phyloP scores from a whole-genome alignment of 64 coral and sea anemone genomes.

The Stichodactyla helianthus region DNA sequence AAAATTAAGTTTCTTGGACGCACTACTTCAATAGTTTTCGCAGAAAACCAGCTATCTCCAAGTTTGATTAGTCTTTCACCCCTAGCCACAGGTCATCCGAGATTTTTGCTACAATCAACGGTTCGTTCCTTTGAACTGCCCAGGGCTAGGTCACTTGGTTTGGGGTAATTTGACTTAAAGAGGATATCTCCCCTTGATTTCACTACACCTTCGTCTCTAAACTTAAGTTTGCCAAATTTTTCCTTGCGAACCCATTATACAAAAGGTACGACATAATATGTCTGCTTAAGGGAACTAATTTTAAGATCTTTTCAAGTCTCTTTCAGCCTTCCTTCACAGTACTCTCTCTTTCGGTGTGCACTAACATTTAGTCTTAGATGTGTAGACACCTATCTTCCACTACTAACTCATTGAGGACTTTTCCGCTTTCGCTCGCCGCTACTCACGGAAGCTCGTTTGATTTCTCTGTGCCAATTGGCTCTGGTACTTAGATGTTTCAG shows the following conservation, averaged over 20 bases:
- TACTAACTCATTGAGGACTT: slow-evolving; percentile 53
- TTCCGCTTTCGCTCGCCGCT: slow-evolving; percentile 74
- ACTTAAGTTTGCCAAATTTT: slow-evolving; percentile 93
- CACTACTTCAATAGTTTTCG: slow-evolving; percentile 91
- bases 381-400: slow-evolving; percentile 68
- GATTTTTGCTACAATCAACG: slow-evolving; percentile 89
- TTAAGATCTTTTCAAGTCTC: slow-evolving; percentile 80
- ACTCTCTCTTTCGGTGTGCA: slow-evolving; percentile 81
- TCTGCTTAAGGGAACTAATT: slow-evolving; percentile 65
- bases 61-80: slow-evolving; percentile 88
- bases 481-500: slow-evolving; percentile 70
- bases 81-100: slow-evolving; percentile 91
- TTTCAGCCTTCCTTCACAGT: slow-evolving; percentile 91
- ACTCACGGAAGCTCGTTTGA: slow-evolving; percentile 84
- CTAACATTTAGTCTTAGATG: slow-evolving; percentile 70
- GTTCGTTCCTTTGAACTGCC: slow-evolving; percentile 80
- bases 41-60: slow-evolving; percentile 96
- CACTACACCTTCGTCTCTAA: slow-evolving; percentile 70
- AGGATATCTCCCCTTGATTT: slow-evolving; percentile 49
- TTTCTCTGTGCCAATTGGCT: slow-evolving; percentile 38
- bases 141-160: slow-evolving; percentile 91
- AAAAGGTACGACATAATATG: slow-evolving; percentile 81
- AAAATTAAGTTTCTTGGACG: slow-evolving; percentile 49
- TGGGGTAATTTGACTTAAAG: slow-evolving; percentile 86
- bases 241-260: slow-evolving; percentile 80